Conservation (phyloP, 2,888 invertebrate genomes). For the Clanis bilineata region DNA sequence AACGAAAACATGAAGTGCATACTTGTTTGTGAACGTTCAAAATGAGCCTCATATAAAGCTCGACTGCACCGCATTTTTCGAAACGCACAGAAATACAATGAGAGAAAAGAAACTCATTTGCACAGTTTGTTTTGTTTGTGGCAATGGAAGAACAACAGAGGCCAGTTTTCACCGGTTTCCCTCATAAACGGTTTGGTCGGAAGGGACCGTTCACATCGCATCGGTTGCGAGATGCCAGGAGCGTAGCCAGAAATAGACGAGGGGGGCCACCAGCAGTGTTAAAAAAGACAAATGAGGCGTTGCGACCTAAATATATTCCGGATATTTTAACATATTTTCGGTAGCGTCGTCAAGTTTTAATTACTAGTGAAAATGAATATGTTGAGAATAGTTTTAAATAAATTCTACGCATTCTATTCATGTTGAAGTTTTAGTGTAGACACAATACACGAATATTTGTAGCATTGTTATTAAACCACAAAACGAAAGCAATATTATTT, state of each 20-base stretch:
- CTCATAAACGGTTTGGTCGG: slow-evolving; percentile 55
- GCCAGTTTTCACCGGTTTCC: slow-evolving; percentile 41
- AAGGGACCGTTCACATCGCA: slow-evolving; percentile 27
- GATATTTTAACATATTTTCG: slow-evolving; percentile 8
- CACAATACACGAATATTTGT: too few relatives aligned
- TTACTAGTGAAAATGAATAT: neutral
- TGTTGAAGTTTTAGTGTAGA: neutral
- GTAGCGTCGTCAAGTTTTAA: neutral
- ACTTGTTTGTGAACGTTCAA: neutral
- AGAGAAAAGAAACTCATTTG: slow-evolving; percentile 53
- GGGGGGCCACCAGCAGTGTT: slow-evolving; percentile 5
- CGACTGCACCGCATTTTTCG: slow-evolving; percentile 33
- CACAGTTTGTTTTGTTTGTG: slow-evolving; percentile 55
- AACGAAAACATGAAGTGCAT: slow-evolving; percentile 14
- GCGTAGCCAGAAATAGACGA: slow-evolving; percentile 9
- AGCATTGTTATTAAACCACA: too few relatives aligned
- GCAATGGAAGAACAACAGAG: slow-evolving; percentile 62
- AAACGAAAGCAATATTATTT: too few relatives aligned
- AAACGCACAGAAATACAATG: slow-evolving; percentile 43
- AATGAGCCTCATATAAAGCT: slow-evolving; percentile 1
- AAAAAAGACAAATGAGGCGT: slow-evolving; percentile 9
- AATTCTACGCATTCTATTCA: neutral
- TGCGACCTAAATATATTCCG: slow-evolving; percentile 12
- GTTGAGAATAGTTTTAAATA: neutral
- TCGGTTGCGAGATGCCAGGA: slow-evolving; percentile 13